Evolutionary conservation across 2,888 invertebrate genomes (phyloP), one percentile per base, ranked within the genome.

Genomic region (Papilio demoleus): DNA sequence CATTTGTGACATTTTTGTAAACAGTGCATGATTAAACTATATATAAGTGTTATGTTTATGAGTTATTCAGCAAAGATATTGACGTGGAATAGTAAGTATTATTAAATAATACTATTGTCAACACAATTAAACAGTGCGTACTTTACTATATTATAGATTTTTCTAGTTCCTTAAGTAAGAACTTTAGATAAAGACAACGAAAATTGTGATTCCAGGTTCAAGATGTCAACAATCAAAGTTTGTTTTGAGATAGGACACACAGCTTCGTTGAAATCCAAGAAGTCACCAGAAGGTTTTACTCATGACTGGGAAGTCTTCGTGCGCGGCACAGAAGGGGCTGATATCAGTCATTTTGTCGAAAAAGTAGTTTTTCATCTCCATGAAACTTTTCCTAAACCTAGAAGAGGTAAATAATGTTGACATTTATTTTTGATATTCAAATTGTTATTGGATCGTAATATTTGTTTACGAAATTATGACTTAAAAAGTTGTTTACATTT

Each of bases 281-380:
- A 95, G 78, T 97, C 98, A 14, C 94, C 95, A 24, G 97, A 98
- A 85, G 98, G 98, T 59, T 98, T 97, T 85, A 99, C 99, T 76
- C 99, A 99, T 92, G 99, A 99, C 87, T 99, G 99, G 99, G 97
- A 97, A 87, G 96, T 99, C 65, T 99, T 96, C 92, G 97, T 99
- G 24, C 94, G 97, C 81, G 98, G 98, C 66, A 95, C 95, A 75
- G 97, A 98, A 82, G 96, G 96, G 76, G 95, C 96, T 74, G 96
- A 97, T 82, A 97, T 99, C 78, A 95, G 97, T 80, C 95, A 96
- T 84, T 99, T 97, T 93, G 95, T 99, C 68, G 98, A 99, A 71
- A 98, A 97, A 94, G 96, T 97, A 73, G 96, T 98, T 31, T 99
- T 99, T 84, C 93, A 96, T 81, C 93, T 99, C 65, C 99, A 99